Evolutionary conservation across 2,888 invertebrate genomes (phyloP), one percentile per base, ranked within the genome.

Genomic region (Ariolimax columbianus): DNA sequence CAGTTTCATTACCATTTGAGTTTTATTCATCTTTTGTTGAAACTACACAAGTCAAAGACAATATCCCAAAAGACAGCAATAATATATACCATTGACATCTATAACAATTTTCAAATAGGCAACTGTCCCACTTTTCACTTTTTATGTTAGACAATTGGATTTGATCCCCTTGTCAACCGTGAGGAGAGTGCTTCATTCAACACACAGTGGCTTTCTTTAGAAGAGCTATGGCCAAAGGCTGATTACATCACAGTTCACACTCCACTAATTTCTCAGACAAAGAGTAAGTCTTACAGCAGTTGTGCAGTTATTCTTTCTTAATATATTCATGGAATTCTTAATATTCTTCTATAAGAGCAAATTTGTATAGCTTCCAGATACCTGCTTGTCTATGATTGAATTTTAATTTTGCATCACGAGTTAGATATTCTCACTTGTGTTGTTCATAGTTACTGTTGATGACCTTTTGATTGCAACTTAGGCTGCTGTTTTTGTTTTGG

Each of bases 181-280:
- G 97, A 96, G 89, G 97, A 96, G 88, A 97, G 97, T 80, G 95
- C 95, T 36, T 95, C 96, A 91, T 97, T 97, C 93, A 96, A 97
- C 89, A 96, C 98, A 0, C 96, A 97, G 86, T 97, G 97, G 93
- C 95, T 97, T 95, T 95, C 96, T 82, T 94, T 99, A 90, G 97
- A 97, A 1, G 95, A 98, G 92, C 97, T 99, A 90, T 99, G 98
- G 98, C 97, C 97, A 0, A 93, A 96, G 51, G 98, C 97, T 23
- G 99, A 99, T 94, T 99, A 97, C 94, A 97, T 99, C 91, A 99
- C 99, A 0, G 97, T 99, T 0, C 99, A 99, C 94, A 98, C 98
- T 0, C 99, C 99, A 0, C 96, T 99, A 38, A 98, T 98, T 91
- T 97, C 97, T 40, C 96, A 97, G 90, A 99, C 99, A 0, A 96